Percentiles rank a stretch among this genome's conserved stretches.
Evolutionary conservation across 1,140 invertebrate genomes (phyloP).

Genomic region (Drusus annulatus): DNA sequence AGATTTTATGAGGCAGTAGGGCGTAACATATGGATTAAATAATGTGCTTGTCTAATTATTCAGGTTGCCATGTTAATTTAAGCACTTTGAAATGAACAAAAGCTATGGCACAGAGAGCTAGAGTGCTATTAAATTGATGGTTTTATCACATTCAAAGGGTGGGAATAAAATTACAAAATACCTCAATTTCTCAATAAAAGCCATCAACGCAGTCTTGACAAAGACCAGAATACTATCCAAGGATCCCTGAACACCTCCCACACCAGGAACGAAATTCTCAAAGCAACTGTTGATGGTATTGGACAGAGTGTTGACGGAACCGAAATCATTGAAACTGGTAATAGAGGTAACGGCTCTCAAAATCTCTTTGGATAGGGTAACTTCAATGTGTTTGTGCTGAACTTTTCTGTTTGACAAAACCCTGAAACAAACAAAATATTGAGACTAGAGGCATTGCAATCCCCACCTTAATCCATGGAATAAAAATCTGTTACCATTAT

Average conservation of each 20-base stretch:
- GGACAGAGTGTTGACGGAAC: conserved; percentile 44
- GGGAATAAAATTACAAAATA: background rate
- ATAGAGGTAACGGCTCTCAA: background rate
- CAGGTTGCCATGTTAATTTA: no score
- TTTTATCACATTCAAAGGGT: no score
- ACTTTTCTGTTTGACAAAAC: conserved; percentile 19
- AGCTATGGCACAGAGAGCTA: no score
- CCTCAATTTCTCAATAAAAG: conserved; percentile 37
- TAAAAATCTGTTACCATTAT: no score
- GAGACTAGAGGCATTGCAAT: no score
- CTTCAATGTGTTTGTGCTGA: conserved; percentile 17
- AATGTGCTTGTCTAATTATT: no score
- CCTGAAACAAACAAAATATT: conserved; percentile 40
- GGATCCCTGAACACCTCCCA: background rate
- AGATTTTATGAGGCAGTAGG: no score
- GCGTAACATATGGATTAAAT: no score
- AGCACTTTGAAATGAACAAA: no score
- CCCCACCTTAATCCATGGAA: no score
- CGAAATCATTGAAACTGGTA: conserved; percentile 13
- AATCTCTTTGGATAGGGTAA: conserved; percentile 36
- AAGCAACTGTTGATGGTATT: conserved; percentile 49
- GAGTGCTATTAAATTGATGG: no score
- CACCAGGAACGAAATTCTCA: conserved; percentile 46
- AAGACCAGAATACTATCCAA: conserved; percentile 35
- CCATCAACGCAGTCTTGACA: conserved; percentile 40